phyloP scores from a whole-genome alignment of 2,797 vertebrate species.

The Coendou prehensilis region DNA sequence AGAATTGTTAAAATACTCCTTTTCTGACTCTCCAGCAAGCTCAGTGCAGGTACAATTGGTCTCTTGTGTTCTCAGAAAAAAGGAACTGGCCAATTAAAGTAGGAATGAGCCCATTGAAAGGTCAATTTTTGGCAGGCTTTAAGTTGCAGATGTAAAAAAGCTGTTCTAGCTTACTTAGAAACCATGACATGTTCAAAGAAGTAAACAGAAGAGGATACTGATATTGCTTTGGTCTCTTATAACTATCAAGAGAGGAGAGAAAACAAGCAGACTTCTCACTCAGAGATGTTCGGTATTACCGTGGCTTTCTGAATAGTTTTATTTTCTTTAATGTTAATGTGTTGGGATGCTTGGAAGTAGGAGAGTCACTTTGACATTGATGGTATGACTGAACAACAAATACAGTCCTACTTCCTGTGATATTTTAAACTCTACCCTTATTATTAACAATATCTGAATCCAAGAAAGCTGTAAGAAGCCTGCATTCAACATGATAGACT shows the following conservation, averaged over 20 bases:
- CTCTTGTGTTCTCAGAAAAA: conserved; percentile 62
- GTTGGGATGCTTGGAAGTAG: background rate
- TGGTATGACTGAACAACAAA: background rate
- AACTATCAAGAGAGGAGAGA: conserved; percentile 50
- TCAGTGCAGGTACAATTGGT: conserved; percentile 65
- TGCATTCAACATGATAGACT: background rate
- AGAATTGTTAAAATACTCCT: conserved; percentile 68
- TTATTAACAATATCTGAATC: background rate
- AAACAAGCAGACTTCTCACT: background rate
- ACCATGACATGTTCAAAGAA: background rate
- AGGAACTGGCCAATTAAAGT: conserved; percentile 68
- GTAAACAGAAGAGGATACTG: conserved; percentile 10
- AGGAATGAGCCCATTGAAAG: conserved; percentile 61
- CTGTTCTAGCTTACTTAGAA: conserved; percentile 53
- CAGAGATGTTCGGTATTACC: background rate
- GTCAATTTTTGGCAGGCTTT: conserved; percentile 56
- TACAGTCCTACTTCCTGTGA: background rate
- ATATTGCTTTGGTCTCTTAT: background rate
- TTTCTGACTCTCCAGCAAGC: conserved; percentile 58
- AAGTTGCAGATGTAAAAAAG: conserved; percentile 61
- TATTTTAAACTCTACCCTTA: background rate
- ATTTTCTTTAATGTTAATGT: conserved; percentile 17
- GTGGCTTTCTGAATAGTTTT: background rate
- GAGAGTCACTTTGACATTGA: background rate
- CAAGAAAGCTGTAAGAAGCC: background rate